A percentile compares a stretch with the other conserved stretches of the same genome.
Evolutionary conservation across 2,113 vertebrate genomes (phyloP).

Genomic region (Ptilorrhoa leucosticta): DNA sequence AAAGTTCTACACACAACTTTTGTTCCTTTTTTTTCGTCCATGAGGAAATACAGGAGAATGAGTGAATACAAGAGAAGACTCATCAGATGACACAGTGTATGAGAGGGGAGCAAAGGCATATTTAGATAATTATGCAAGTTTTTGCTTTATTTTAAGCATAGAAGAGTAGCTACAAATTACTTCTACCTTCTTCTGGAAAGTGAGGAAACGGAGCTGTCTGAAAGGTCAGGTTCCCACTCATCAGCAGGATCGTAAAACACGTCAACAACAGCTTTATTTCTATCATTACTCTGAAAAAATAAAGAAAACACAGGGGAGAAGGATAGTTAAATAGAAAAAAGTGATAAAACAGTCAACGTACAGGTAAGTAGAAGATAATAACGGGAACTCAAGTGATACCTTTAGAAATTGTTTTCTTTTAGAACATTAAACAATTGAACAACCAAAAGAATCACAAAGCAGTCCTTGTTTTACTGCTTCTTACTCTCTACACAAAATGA

Average conservation of each 20-base stretch:
- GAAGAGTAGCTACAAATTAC: neutral
- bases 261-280: slow-evolving; percentile 80
- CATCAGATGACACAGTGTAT: neutral
- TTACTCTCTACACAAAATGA: neutral
- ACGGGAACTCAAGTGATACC: neutral
- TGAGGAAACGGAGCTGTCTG: slow-evolving; percentile 70
- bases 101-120: neutral
- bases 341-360: neutral
- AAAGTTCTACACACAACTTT: neutral
- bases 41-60: neutral
- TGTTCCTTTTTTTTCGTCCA: neutral
- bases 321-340: neutral
- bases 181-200: slow-evolving; percentile 89
- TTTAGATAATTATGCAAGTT: neutral
- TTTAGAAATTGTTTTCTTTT: neutral
- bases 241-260: slow-evolving; percentile 91
- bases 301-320: neutral
- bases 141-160: neutral
- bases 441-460: neutral
- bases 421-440: neutral
- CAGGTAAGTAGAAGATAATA: neutral
- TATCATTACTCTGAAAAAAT: slow-evolving; percentile 73
- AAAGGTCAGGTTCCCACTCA: slow-evolving; percentile 94
- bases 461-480: neutral
- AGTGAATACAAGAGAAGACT: neutral